Evolutionary conservation across 2,113 vertebrate genomes (phyloP).

Genomic region (Prunella fulvescens): DNA sequence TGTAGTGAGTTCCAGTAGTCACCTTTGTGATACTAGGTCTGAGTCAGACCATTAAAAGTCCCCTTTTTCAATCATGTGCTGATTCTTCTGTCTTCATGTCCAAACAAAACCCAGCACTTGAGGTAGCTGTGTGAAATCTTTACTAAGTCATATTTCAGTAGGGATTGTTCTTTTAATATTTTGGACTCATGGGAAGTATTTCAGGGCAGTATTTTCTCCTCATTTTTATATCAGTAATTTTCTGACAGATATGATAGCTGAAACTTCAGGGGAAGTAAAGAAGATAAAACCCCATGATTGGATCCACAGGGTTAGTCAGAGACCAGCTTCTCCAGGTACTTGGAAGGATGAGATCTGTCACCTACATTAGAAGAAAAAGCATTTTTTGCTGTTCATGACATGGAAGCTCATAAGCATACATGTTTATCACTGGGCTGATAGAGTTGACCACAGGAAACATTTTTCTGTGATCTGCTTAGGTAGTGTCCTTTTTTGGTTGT

Average conservation of each 20-base stretch:
- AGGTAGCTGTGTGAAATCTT: neutral
- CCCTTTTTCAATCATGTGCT: neutral
- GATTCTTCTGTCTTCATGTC: neutral
- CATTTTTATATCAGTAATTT: neutral
- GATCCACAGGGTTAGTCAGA: neutral
- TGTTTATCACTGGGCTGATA: neutral
- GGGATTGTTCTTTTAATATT: neutral
- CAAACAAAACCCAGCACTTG: neutral
- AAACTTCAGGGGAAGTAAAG: neutral
- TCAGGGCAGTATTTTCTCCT: neutral
- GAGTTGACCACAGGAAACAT: neutral
- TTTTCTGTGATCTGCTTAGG: neutral
- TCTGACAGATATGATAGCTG: neutral
- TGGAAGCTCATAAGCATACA: accelerated
- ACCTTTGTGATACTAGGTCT: accelerated
- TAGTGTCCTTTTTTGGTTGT: neutral
- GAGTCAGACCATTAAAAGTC: neutral
- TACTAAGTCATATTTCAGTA: neutral
- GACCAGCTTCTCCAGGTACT: neutral
- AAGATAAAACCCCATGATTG: neutral
- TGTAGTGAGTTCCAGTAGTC: neutral
- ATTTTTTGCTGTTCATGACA: neutral
- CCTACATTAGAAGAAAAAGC: neutral
- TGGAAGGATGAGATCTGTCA: neutral
- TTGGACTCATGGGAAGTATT: neutral